phyloP scores from a whole-genome alignment of 2,888 invertebrate species.

The Caenorhabditis wallacei region DNA sequence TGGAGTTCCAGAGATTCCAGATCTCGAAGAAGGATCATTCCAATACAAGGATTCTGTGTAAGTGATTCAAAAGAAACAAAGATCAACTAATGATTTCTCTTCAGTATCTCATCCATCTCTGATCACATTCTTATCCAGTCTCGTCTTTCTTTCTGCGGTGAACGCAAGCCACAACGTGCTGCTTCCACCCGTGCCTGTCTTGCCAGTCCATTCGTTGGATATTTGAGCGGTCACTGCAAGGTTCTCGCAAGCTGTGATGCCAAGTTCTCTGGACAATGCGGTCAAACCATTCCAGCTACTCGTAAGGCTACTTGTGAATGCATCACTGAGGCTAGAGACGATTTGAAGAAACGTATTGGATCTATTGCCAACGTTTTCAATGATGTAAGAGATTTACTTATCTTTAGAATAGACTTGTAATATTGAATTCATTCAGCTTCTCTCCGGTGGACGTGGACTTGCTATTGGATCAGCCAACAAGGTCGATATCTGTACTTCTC shows the following conservation, averaged over 20 bases:
- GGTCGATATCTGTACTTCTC: constrained; percentile 81
- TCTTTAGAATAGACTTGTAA: too few relatives aligned
- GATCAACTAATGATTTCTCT: constrained; percentile 43
- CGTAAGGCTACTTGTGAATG: constrained; percentile 80
- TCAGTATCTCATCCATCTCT: constrained; percentile 82
- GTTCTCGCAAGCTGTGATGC: constrained; percentile 71
- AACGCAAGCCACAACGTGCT: constrained; percentile 81
- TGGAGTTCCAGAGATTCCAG: constrained; percentile 82
- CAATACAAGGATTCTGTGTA: constrained; percentile 81
- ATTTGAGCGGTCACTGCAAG: constrained; percentile 79
- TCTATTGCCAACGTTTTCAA: constrained; percentile 78
- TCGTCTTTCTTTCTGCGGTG: constrained; percentile 82
- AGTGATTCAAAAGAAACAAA: constrained; percentile 37
- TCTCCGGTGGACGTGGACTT: constrained; percentile 77
- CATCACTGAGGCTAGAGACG: constrained; percentile 82
- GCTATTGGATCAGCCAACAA: constrained; percentile 79
- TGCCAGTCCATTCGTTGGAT: constrained; percentile 81
- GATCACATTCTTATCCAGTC: constrained; percentile 82
- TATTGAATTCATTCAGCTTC: constrained; percentile 64
- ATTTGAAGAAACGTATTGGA: constrained; percentile 82
- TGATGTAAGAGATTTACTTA: constrained; percentile 61
- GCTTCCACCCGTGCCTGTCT: constrained; percentile 78
- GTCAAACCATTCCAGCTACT: constrained; percentile 72
- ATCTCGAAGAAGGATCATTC: constrained; percentile 82
- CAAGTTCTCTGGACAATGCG: constrained; percentile 74